Percentiles rank a stretch among this genome's conserved stretches.
phyloP scores from a whole-genome alignment of 1,140 invertebrate species.

The Carposina sasakii region DNA sequence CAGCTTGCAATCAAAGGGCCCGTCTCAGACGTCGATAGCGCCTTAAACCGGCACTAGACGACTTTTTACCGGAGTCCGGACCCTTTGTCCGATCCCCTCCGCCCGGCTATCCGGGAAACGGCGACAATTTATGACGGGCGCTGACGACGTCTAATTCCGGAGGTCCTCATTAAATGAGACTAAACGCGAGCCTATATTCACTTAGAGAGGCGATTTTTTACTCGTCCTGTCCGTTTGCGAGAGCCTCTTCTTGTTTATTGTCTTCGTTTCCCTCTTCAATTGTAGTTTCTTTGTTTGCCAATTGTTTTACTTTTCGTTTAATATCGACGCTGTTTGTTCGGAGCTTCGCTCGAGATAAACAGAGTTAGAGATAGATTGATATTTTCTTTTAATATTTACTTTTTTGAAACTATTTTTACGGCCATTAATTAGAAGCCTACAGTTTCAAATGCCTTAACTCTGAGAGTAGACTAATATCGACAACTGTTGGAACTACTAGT shows the following conservation, averaged over 20 bases:
- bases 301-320: no score
- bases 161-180: constrained; percentile 54
- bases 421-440: no score
- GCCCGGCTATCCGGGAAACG: constrained; percentile 26
- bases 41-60: constrained; percentile 24
- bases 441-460: no score
- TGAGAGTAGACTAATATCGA: no score
- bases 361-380: no score
- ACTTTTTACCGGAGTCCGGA: constrained; percentile 35
- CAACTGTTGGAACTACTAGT: no score
- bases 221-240: constrained; percentile 14
- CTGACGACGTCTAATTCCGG: constrained; percentile 54
- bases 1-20: constrained; percentile 35
- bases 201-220: constrained; percentile 44
- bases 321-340: no score
- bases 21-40: constrained; percentile 29
- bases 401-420: no score
- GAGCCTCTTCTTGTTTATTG: constrained; percentile 32
- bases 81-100: constrained; percentile 25
- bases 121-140: constrained; percentile 60
- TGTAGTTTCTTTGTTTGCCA: no score
- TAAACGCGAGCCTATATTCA: constrained; percentile 53
- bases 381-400: no score
- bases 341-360: no score
- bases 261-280: constrained; percentile 18